Base-by-base conservation (phyloP, 2,113 vertebrate genomes). In the Phrynosoma platyrhinos region DNA sequence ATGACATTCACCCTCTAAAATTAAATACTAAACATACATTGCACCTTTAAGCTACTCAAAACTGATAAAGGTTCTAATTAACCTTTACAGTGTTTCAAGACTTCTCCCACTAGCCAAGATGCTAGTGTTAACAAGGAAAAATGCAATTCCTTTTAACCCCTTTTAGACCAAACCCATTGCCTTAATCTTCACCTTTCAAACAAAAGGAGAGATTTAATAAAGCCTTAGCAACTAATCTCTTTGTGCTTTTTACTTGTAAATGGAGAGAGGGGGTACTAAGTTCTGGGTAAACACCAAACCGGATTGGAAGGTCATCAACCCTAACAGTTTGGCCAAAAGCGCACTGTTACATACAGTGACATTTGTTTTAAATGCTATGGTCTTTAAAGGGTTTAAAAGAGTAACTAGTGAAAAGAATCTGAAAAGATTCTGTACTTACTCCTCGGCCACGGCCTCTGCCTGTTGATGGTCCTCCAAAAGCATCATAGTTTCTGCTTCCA, bases 341-440 rank as follows among this genome's bases (percentile, higher is more conserved):
- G 93, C 96, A 97, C 96, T 96, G 96, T 92, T 94, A 94, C 91
- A 87, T 95, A 96, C 97, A 97, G 96, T 94, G 95, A 90, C 95
- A 93, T 88, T 95, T 91, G 90, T 91, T 96, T 96, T 93, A 95
- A 96, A 97, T 83, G 96, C 95, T 97, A 96, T 94, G 97, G 97
- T 97, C 97, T 98, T 96, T 96, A 97, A 97, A 97, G 97, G 97
- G 96, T 97, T 97, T 96, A 97, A 97, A 97, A 97, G 97, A 97
- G 96, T 96, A 96, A 97, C 97, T 97, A 97, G 96, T 96, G 96
- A 98, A 98, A 97, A 98, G 97, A 98, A 98, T 98, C 97, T 97
- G 96, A 97, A 96, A 97, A 98, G 97, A 98, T 97, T 98, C 97
- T 97, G 97, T 97, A 98, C 97, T 97, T 98, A 98, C 98, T 97